Base-by-base conservation (phyloP, 2,113 vertebrate genomes). In the Oxyura jamaicensis region DNA sequence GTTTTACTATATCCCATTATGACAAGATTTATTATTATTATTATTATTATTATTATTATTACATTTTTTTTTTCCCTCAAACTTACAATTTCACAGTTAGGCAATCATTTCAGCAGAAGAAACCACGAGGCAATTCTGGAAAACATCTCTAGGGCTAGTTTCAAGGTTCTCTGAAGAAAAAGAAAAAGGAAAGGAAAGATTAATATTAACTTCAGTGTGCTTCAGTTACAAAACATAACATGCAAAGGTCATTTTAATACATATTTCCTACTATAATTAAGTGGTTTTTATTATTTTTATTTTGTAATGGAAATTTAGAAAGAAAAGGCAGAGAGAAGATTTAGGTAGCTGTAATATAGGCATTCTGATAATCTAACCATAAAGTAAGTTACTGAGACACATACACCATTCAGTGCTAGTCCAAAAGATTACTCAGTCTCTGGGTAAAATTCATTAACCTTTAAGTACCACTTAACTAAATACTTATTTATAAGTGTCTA, bases 361-460 rank as follows among this genome's bases (percentile, higher is more conserved):
- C 53, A 81, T 72, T 35, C 39, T 65, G 7, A 39, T 53, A 72
- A 79, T 62, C 29, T 90, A 76, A 44, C 56, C 3, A 1, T 74
- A 55, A 56, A 87, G 56, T 31, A 72, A 77, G 23, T 84, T 84
- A 68, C 53, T 42, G 50, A 93, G 56, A 16, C 29, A 81, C 67
- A 73, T 50, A 86, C 11, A 71, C 46, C 25, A 80, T 41, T 66
- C 71, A 91, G 93, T 95, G 87, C 65, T 90, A 88, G 67, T 91
- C 93, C 86, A 62, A 95, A 84, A 97, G 84, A 92, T 96, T 94
- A 93, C 72, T 95, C 60, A 94, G 81, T 93, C 73, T 86, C 81
- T 91, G 74, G 31, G 50, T 94, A 96, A 97, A 96, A 90, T 96
- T 97, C 91, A 98, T 98, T 97, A 97, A 86, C 88, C 92, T 93